Evolutionary conservation across 1,140 invertebrate species (phyloP).

Genomic region (Pseudomyrmex dendroicus): DNA sequence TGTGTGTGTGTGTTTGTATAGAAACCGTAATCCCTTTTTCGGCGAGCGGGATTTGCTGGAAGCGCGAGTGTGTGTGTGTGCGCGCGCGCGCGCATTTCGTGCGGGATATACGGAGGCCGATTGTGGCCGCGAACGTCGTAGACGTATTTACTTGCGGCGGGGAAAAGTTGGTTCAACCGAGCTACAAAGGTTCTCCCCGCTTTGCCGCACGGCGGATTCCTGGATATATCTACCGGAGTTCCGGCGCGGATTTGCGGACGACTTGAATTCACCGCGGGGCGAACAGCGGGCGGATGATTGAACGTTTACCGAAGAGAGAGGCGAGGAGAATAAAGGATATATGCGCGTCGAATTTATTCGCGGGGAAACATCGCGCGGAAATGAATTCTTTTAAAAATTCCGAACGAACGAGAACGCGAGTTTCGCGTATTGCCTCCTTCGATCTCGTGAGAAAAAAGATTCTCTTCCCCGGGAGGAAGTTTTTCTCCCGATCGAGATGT

Average conservation of each 20-base stretch:
- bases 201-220: conserved; percentile 5
- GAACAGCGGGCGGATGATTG: conserved; percentile 50
- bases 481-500: background rate
- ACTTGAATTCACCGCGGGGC: conserved; percentile 45
- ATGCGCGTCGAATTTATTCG: conserved; percentile 40
- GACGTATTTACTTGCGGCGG: conserved; percentile 55
- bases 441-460: background rate
- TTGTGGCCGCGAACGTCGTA: conserved; percentile 55
- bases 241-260: conserved; percentile 49
- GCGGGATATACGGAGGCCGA: conserved; percentile 30
- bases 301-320: conserved; percentile 43
- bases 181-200: conserved; percentile 45
- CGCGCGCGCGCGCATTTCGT: background rate
- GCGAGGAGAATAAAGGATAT: conserved; percentile 9
- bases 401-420: background rate
- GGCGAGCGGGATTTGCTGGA: conserved; percentile 31
- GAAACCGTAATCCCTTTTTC: conserved; percentile 57
- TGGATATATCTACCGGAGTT: conserved; percentile 48
- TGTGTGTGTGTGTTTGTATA: background rate
- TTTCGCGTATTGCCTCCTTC: too few relatives aligned
- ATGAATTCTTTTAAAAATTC: conserved; percentile 6
- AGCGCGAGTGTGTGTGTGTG: background rate
- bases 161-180: conserved; percentile 59
- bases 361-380: conserved; percentile 10
- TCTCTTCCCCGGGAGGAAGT: background rate